Evolutionary conservation across 2,888 invertebrate genomes (phyloP).

Genomic region (Drosophila paramelanica): DNA sequence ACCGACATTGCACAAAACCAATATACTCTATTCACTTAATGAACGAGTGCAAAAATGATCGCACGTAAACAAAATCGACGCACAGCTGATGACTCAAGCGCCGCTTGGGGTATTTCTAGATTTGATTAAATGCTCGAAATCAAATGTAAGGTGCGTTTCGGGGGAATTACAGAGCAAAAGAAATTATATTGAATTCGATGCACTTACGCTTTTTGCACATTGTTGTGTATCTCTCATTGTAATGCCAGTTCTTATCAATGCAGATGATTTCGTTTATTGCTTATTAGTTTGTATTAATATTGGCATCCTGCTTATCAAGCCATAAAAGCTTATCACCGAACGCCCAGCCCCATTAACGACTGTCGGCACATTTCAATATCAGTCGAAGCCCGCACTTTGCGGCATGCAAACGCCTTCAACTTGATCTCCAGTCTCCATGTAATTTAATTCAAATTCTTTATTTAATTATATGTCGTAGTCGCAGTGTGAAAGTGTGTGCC

Average conservation of each 20-base stretch:
- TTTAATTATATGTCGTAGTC: slow-evolving; percentile 13
- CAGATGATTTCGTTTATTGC: slow-evolving; percentile 16
- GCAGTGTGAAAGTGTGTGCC: slow-evolving; percentile 28
- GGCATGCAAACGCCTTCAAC: slow-evolving; percentile 39
- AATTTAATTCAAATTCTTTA: slow-evolving; percentile 28
- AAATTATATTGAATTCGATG: not conserved
- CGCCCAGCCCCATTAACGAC: slow-evolving; percentile 9
- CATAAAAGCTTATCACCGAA: slow-evolving; percentile 40
- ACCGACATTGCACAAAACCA: no score
- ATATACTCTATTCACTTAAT: no score
- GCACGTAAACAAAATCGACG: slow-evolving; percentile 47
- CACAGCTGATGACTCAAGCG: slow-evolving; percentile 68
- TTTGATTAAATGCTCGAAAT: slow-evolving; percentile 46
- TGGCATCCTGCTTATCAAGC: slow-evolving; percentile 38
- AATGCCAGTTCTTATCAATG: slow-evolving; percentile 22
- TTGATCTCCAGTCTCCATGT: slow-evolving; percentile 48
- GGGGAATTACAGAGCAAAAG: slow-evolving; percentile 35
- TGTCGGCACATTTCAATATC: slow-evolving; percentile 20
- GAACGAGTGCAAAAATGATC: slow-evolving; percentile 4
- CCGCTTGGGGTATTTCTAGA: slow-evolving; percentile 54
- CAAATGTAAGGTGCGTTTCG: slow-evolving; percentile 17
- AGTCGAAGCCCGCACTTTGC: slow-evolving; percentile 35
- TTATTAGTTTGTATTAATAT: slow-evolving; percentile 23
- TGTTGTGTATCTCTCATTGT: not conserved
- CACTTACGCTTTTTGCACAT: no score